Conservation (phyloP, 1,140 invertebrate genomes). For the Lerema accius region DNA sequence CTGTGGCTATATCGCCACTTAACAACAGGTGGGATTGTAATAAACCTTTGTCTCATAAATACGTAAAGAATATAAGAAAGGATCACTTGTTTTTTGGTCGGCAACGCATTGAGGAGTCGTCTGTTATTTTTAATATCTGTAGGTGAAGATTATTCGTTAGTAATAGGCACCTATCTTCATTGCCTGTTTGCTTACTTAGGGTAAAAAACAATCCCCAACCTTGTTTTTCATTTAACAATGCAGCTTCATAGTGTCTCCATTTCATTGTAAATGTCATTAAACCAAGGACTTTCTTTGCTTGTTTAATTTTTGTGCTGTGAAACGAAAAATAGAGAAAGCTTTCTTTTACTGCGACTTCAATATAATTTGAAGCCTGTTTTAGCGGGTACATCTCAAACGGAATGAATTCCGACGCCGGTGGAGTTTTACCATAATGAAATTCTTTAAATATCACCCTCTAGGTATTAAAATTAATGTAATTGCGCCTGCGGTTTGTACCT, state of each 20-base stretch:
- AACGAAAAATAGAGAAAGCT: conserved; percentile 53
- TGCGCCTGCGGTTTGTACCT: conserved; percentile 53
- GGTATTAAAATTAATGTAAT: conserved; percentile 72
- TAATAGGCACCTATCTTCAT: no score
- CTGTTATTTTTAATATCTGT: no score
- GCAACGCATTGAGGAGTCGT: no score
- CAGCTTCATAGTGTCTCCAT: neutral
- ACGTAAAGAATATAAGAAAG: no score
- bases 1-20: no score
- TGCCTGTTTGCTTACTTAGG: no score
- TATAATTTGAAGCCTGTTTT: conserved; percentile 58
- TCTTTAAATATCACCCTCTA: conserved; percentile 70
- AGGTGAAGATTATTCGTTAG: no score
- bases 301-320: conserved; percentile 16
- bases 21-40: no score
- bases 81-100: no score
- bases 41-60: no score
- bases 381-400: conserved; percentile 63
- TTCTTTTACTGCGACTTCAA: conserved; percentile 60
- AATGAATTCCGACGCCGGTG: conserved; percentile 64
- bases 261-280: conserved; percentile 25
- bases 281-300: conserved; percentile 9
- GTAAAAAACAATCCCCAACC: no score
- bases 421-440: conserved; percentile 79
- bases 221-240: no score